A percentile compares a stretch with the other conserved stretches of the same genome.
Conservation (phyloP, 2,888 invertebrate genomes). For the Conomelus anceps region DNA sequence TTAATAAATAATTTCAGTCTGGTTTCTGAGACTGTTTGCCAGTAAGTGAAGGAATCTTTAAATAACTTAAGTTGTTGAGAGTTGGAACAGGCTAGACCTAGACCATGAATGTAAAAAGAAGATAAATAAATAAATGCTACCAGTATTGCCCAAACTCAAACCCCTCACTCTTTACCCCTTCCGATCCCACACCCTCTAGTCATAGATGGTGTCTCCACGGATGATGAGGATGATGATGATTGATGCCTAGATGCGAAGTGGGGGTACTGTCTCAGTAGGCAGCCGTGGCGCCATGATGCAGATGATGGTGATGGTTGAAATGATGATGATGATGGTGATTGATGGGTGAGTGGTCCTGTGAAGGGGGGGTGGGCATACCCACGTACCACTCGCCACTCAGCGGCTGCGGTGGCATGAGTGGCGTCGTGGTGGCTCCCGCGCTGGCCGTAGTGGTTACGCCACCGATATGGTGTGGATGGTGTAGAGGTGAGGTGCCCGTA, state of each 20-base stretch:
- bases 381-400: neutral
- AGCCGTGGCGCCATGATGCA: conserved; percentile 57
- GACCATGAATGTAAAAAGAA: too few relatives aligned
- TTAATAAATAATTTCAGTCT: too few relatives aligned
- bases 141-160: too few relatives aligned
- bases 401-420: neutral
- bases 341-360: conserved; percentile 55
- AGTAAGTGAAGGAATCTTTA: too few relatives aligned
- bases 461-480: conserved; percentile 21
- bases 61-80: too few relatives aligned
- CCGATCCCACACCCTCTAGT: neutral
- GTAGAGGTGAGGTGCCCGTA: conserved; percentile 39
- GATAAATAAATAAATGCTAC: too few relatives aligned
- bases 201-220: conserved; percentile 6
- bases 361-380: conserved; percentile 45
- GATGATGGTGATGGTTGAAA: conserved; percentile 53
- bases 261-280: conserved; percentile 57
- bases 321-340: conserved; percentile 44
- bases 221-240: conserved; percentile 10
- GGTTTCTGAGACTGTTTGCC: too few relatives aligned
- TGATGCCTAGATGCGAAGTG: conserved; percentile 27
- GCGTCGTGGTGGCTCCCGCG: conserved; percentile 44
- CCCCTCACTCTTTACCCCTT: neutral
- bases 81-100: too few relatives aligned
- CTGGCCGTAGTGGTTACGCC: conserved; percentile 1